Evolutionary conservation across 2,888 invertebrate genomes (phyloP), one percentile per base, ranked within the genome.

Genomic region (Tinea semifulvella): DNA sequence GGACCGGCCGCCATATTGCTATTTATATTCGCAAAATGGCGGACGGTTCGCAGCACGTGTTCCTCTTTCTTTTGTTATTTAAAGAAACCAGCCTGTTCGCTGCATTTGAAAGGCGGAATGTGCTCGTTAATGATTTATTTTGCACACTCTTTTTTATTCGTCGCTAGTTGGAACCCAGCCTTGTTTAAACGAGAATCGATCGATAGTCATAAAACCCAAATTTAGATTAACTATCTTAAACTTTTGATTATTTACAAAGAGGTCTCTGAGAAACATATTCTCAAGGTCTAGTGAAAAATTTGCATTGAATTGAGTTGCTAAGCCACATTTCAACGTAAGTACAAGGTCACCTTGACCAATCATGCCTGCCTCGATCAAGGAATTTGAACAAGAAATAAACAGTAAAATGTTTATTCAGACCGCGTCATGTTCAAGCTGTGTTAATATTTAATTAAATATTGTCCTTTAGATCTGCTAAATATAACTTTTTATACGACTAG

Each of bases 1-100:
- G 60, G 65, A 60, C 56, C 61, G 63, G 61, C 74, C 18, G 76
- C 79, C 80, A 79, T 80, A 68, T 79, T 77, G 74, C 73, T 71
- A 74, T 76, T 76, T 74, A 75, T 71, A 72, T 65, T 49, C 66
- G 70, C 77, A 76, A 79, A 75, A 79, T 77, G 77, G 79, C 76
- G 65, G 73, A 63, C 66, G 19, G 57, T 51, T 55, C 57, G 56
- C 64, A 68, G 61, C 68, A 71, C 70, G 68, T 72, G 74, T 66
- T 71, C 61, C 60, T 66, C 65, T 69, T 67, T 67, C 64, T 68
- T 73, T 66, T 66, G 62, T 67, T 67, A 67, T 64, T 61, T 62
- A 58, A 60, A 59, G 61, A 56, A 45, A 60, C 54, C 50, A 50
- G 53, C 50, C 53, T 50, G 53, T 59, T 59, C 56, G 61, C 36